Evolutionary conservation across 2,888 invertebrate genomes (phyloP), one percentile per base, ranked within the genome.

Genomic region (Andrena praecox): DNA sequence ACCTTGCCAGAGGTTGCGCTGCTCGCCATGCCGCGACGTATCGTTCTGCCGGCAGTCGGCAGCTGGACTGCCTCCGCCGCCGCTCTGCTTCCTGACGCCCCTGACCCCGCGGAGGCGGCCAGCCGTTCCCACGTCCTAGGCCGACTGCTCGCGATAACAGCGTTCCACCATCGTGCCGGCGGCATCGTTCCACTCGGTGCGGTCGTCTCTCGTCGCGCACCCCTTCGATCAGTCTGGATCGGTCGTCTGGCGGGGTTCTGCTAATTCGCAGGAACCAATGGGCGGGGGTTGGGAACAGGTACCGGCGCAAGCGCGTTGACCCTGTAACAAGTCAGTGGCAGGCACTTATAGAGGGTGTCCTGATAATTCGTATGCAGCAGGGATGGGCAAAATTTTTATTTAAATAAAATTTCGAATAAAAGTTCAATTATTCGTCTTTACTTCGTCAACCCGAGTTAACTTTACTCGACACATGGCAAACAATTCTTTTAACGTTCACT

Each of bases 21-120:
- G 70, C 79, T 83, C 80, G 92, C 89, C 90, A 91, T 92, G 54
- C 82, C 84, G 69, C 91, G 91, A 71, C 64, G 56, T n/a, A 76
- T 71, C 76, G 80, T 74, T 68, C 85, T 78, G 79, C 74, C 70
- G 76, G 59, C 80, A 85, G 77, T 69, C 70, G 73, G 72, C 69
- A 77, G 78, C 70, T 69, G 74, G 74, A 84, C 82, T 85, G 73
- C 68, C 77, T 68, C 24, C 62, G 62, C 48, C 56, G 73, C 48
- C 50, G 64, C 12, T 64, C 76, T 77, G 24, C 35, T 76, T 64
- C 69, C 77, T 29, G 42, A n/a, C 81, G 81, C 72, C 82, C 89
- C 89, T 82, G 75, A 77, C 68, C 82, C 84, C 76, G 66, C 62
- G 10, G 59, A 24, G 10, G 35, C 62, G 33, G 66, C 42, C 42